Evolutionary conservation across 2,113 vertebrate genomes (phyloP), one percentile per base, ranked within the genome.

Genomic region (Platichthys stellatus): DNA sequence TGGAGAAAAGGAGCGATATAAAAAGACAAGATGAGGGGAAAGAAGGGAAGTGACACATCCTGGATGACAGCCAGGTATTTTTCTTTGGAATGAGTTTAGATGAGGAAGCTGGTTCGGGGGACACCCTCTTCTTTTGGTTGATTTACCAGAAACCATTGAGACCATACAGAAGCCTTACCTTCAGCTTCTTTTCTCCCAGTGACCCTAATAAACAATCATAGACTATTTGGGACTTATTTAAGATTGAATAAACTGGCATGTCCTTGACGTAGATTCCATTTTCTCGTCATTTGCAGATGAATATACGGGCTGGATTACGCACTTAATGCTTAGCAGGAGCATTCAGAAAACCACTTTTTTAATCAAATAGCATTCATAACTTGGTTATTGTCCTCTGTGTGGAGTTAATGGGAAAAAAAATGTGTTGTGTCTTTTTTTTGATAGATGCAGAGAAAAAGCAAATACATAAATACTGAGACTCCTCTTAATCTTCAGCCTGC

Each of bases 401-500:
- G 54, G 53, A 65, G 38, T 66, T 76, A 74, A 83, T 68, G 3
- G 64, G 5, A 31, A 31, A 76, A 76, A 35, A 73, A 74, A 72
- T 60, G 43, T 6, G 26, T 77, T 68, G 23, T 38, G 28, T 66
- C 12, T 68, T 9, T 62, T 82, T 81, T 76, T 49, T 13, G 43
- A 40, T 28, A 57, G 53, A 69, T 66, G 53, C 53, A 70, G 53
- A 63, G 31, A 51, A 59, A 66, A 61, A 56, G 43, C 8, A 53
- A 69, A 23, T 58, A 47, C 71, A 69, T 56, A 53, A 73, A 68
- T 26, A 40, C 43, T 15, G 17, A 67, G 35, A 40, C n/a, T 63
- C 13, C 13, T 70, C 54, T 73, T 81, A 69, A 85, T 86, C 76
- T 75, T 65, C 17, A 74, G 65, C 14, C 11, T 75, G 58, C 67